Conservation (phyloP, 2,113 vertebrate genomes). For the Crocuta crocuta region DNA sequence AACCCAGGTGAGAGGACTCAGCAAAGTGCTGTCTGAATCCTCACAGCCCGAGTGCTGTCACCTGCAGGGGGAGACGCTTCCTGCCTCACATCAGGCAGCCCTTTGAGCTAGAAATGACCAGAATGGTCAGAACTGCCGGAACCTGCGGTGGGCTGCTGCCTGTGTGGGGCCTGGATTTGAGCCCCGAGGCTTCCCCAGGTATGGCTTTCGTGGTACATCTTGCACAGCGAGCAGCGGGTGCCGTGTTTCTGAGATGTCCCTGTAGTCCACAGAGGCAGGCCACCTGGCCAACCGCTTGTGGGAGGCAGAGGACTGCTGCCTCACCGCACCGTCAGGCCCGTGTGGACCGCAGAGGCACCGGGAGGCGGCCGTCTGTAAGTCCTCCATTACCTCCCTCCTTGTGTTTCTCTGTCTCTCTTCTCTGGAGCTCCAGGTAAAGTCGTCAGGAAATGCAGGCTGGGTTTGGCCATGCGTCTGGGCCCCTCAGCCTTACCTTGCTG, state of each 20-base stretch:
- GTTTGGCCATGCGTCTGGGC: background rate
- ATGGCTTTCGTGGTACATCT: fast-evolving
- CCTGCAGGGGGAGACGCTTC: background rate
- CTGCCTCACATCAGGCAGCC: background rate
- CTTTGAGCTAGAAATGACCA: background rate
- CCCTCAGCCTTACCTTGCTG: background rate
- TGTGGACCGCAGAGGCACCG: background rate
- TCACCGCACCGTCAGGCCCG: background rate
- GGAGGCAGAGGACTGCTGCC: background rate
- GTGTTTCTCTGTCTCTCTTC: background rate
- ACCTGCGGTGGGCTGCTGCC: background rate
- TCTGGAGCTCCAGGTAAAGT: background rate
- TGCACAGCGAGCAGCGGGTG: background rate
- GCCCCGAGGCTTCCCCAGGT: background rate
- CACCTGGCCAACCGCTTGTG: background rate
- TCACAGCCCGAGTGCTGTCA: background rate
- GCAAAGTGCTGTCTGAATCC: background rate
- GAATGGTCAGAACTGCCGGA: background rate
- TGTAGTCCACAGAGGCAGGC: background rate
- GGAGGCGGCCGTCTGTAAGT: background rate
- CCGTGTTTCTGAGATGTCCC: background rate
- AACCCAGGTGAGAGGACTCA: too few species aligned
- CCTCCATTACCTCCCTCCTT: too few species aligned
- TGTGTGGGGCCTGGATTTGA: background rate
- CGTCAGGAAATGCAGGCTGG: background rate